These are phyloP conservation scores for Vesta saturnalis DNA, from an alignment of 2,888 invertebrate genomes.

Conservation along the genomic window DNA sequence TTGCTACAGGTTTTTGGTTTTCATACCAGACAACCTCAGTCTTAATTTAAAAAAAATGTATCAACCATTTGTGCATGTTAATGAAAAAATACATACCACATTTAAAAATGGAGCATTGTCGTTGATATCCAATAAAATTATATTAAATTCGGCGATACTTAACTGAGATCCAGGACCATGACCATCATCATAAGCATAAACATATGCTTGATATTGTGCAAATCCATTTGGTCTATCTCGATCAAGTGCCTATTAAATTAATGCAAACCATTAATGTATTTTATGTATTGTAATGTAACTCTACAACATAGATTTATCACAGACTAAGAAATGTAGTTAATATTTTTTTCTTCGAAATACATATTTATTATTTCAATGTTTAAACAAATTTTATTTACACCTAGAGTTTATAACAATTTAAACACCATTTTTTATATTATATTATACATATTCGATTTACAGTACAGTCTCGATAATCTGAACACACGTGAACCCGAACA, in stretches of 20 bases:
- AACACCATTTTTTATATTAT: too few species aligned
- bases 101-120: conserved; percentile 92
- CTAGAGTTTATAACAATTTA: too few species aligned
- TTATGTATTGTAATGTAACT: background rate
- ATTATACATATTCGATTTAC: too few species aligned
- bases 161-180: conserved; percentile 72
- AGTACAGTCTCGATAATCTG: too few species aligned
- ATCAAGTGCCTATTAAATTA: conserved; percentile 73
- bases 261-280: background rate
- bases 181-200: conserved; percentile 81
- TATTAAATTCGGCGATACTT: conserved; percentile 73
- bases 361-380: too few species aligned
- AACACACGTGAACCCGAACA: too few species aligned
- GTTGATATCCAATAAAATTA: conserved; percentile 84
- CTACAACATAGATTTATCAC: too few species aligned
- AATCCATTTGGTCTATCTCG: conserved; percentile 90
- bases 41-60: conserved; percentile 57
- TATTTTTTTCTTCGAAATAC: too few species aligned
- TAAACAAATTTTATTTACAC: too few species aligned
- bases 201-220: conserved; percentile 78
- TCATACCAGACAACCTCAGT: conserved; percentile 86
- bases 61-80: background rate
- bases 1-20: conserved; percentile 75
- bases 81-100: conserved; percentile 74
- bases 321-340: background rate